phyloP scores from a whole-genome alignment of 2,888 invertebrate species.

The Acanthosepion pharaonis region DNA sequence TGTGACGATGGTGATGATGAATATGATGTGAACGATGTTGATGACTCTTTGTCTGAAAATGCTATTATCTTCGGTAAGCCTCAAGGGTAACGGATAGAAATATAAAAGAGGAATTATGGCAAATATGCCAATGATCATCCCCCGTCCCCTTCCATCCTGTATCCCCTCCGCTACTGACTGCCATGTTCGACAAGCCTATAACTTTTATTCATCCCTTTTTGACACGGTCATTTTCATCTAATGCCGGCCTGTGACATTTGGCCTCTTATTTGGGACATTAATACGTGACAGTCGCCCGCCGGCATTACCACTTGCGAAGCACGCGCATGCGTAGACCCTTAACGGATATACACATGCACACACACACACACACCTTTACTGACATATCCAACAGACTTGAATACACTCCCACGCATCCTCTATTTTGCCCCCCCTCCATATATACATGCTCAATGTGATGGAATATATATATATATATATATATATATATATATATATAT shows the following conservation, averaged over 20 bases:
- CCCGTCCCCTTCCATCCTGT: background rate
- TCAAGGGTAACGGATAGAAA: background rate
- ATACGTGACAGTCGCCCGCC: conserved; percentile 14
- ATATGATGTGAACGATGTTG: background rate
- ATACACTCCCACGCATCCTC: too few species aligned
- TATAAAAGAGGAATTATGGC: background rate
- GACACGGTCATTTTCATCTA: background rate
- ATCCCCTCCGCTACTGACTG: background rate
- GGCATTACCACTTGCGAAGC: background rate
- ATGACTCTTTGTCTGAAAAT: background rate
- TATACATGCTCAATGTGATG: too few species aligned
- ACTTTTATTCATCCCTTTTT: background rate
- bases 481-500: too few species aligned
- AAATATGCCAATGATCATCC: background rate
- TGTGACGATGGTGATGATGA: background rate
- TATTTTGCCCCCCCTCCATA: too few species aligned
- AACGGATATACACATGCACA: background rate
- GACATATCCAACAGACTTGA: background rate
- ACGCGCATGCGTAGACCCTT: background rate
- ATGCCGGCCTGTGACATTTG: background rate
- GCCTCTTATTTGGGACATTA: background rate
- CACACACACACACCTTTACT: background rate
- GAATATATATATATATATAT: too few species aligned
- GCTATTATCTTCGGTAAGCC: background rate
- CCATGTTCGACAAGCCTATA: background rate